Evolutionary conservation across 2,888 invertebrate species (phyloP), one percentile per base, ranked within the genome.

Genomic region (Nomada goodeniana): DNA sequence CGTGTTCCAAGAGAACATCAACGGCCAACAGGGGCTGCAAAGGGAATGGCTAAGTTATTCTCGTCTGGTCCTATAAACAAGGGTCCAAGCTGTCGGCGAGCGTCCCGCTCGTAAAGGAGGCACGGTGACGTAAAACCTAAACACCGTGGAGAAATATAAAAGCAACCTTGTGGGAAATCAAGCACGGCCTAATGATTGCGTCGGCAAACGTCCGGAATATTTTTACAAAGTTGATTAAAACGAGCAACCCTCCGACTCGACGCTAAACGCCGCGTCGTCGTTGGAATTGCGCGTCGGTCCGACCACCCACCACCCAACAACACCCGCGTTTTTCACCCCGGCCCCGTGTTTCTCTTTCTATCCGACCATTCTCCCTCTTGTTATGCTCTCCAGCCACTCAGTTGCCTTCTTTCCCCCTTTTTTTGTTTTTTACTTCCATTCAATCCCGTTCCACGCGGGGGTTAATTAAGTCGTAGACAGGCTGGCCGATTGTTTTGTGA

Each of bases 151-250:
- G 68, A n/a, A 78, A 63, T 60, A 80, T 64, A 80, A 70, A 63
- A 78, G 44, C 68, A 78, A 89, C 74, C 89, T 88, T 87, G 83
- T 85, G 85, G 86, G 89, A 90, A 89, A 89, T 89, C 87, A 89
- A 80, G 77, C 76, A 77, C 63, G 61, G 72, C 69, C 76, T 88
- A 88, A 85, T 82, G 78, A 70, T 72, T 67, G 20, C 74, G n/a
- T 29, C 53, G 13, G 60, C 55, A 68, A 76, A 63, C 68, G 70
- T n/a, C 63, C 29, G 72, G 67, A 70, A 82, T 84, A 90, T 90
- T 89, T 90, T 87, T 82, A 72, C 81, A 81, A 90, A 88, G 80
- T 89, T 89, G 86, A 89, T 90, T 89, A 88, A 90, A 90, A 86
- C 83, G 75, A 80, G 84, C 84, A 81, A 72, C 83, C 77, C 60